Base-by-base conservation (phyloP, 2,888 invertebrate species). In the Ichneumon xanthorius region DNA sequence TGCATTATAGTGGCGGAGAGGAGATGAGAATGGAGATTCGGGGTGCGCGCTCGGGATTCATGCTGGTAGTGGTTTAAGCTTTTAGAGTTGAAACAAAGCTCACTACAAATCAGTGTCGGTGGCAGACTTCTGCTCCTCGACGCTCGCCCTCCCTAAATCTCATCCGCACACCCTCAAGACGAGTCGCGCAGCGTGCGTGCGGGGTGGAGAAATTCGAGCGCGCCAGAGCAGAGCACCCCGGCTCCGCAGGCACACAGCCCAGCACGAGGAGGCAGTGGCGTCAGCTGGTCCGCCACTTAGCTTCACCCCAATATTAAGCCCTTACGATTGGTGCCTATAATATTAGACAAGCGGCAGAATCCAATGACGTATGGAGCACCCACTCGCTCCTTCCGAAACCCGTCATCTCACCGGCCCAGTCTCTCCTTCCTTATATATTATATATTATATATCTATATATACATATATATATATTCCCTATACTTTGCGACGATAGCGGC, bases 261-360 rank as follows among this genome's bases (percentile, higher is more conserved):
- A 65, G 71, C 73, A 76, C 65, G 84, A 65, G 37, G 71, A 86
- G 81, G 73, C 86, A 88, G 83, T 87, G 94, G 95, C 95, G 95
- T 95, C 95, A 95, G 94, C 95, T 95, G 95, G 94, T 93, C 92
- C 93, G 93, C 94, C 95, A 95, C 95, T 95, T 95, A 94, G 93
- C 93, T 93, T 93, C 93, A 92, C 93, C 94, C 93, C 92, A 92
- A 93, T 94, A 94, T 94, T 93, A 93, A 93, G 93, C 93, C 92
- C 93, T 93, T 92, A 91, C 92, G 92, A 93, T 93, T 93, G 93
- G 91, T 92, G 91, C 92, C 92, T 92, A 93, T 94, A 92, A 93
- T 93, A 94, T 93, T 92, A 93, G 93, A 93, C 92, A 92, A 93
- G 91, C 91, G 89, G 90, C 90, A 90, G 90, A 91, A 92, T 92